Base-by-base conservation (phyloP, 2,113 vertebrate species). In the Bambusicola thoracicus region DNA sequence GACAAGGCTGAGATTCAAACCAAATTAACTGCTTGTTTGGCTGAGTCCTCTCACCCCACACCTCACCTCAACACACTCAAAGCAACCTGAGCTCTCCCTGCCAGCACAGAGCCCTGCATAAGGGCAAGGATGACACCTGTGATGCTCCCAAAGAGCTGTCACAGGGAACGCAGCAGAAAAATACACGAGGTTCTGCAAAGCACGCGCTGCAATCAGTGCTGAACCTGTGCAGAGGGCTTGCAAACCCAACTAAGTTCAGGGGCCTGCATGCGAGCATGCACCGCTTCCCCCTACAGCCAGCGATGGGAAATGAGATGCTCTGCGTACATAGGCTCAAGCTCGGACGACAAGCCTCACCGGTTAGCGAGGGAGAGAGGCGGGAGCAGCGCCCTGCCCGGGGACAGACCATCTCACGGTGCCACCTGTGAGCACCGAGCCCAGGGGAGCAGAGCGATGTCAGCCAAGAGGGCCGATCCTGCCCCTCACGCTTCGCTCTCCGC, bases 331-430 rank as follows among this genome's bases (percentile, higher is more conserved):
- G 27, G 67, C 34, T 49, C 67, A 27, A 48, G 24, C 34, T 69
- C n/a, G 25, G 44, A 36, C 32, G 18, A 68, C 34, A 29, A 19
- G 11, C 24, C 46, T 49, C n/a, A 0, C 43, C 12, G 34, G 22
- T 48, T 87, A 46, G 86, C 65, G 66, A 79, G 10, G 10, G 53
- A 81, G 70, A 30, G 17, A 53, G 36, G 36, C n/a, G 11, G 38
- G 38, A 7, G 38, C 38, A 40, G 38, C 38, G 38, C 38, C 11
- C 38, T 40, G 38, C 38, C 38, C 38, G 38, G 38, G 25, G 59
- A 67, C 0, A 49, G 46, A 6, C 0, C 0, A 75, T 27, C 6
- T 9, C 7, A 1, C 0, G 18, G n/a, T 10, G 11, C n/a, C 16
- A 34, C 15, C 5, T 6, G 17, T 15, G 22, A 49, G 48, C 48